Evolutionary conservation across 2,888 invertebrate genomes (phyloP).

Genomic region (Campoletis raptor): DNA sequence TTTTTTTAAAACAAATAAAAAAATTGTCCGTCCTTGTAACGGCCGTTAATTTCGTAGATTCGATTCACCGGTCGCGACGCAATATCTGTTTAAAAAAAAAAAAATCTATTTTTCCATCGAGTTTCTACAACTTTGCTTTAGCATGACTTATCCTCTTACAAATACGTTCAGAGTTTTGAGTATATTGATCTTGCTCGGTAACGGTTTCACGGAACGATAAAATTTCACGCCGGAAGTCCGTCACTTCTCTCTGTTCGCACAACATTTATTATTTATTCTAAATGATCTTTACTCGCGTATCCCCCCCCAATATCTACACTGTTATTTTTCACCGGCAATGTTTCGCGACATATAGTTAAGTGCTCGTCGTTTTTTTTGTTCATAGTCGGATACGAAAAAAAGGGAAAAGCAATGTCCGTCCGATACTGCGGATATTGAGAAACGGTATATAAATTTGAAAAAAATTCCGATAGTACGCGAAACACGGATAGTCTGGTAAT

Average conservation of each 20-base stretch:
- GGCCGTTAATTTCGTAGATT: neutral
- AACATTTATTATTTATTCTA: neutral
- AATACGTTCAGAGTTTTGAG: conserved; percentile 20
- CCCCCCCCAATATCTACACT: too few relatives aligned
- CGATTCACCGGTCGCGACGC: neutral
- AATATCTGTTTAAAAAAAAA: neutral
- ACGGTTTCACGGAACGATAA: conserved; percentile 55
- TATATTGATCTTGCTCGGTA: conserved; percentile 40
- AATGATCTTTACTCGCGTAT: neutral
- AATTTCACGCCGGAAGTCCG: conserved; percentile 52
- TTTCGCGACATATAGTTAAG: too few relatives aligned
- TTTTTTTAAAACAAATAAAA: neutral
- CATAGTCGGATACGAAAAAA: too few relatives aligned
- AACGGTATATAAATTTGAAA: conserved; percentile 26
- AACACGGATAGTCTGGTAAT: conserved; percentile 71
- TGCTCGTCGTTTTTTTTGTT: too few relatives aligned
- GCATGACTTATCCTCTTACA: neutral
- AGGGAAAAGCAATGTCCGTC: neutral
- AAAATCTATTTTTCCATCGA: neutral
- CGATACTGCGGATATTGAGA: conserved; percentile 22
- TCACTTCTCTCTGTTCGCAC: neutral
- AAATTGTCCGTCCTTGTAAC: neutral
- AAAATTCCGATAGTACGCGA: conserved; percentile 65
- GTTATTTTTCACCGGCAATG: too few relatives aligned
- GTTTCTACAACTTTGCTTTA: neutral